Evolutionary conservation across 1,140 invertebrate species (phyloP), one percentile per base, ranked within the genome.

Genomic region (Ceratina calcarata): DNA sequence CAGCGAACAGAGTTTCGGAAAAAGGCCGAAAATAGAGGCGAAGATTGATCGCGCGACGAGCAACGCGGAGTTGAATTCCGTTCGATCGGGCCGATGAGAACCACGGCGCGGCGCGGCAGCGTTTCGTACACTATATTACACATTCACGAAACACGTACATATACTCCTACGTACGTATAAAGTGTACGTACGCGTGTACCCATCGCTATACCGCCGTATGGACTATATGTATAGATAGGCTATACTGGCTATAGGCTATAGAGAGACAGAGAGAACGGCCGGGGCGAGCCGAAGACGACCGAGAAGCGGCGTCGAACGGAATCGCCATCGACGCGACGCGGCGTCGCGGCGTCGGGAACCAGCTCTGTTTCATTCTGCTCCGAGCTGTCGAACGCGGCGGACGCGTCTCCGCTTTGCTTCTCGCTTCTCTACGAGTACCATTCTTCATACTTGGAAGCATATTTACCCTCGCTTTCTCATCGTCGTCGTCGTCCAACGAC

Each of bases 321-420:
- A 37, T 80, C 89, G 45, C 82, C 83, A 60, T 83, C 87, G 58
- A 77, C 84, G 55, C 55, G 55, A 75, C 84, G 61, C 27, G 27
- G 27, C 27, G 27, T 32, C 27, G 61, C 83, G 81, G 45, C 70
- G 62, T 75, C 80, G 78, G 64, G 71, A 74, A 22, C 37, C 37
- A 78, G 71, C 72, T 70, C 77, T 81, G 83, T 83, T 45, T 90
- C 89, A 91, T 85, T 91, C 87, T 88, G 89, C 89, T 86, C 86
- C 83, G 88, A 89, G 85, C 89, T 87, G 90, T 86, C 84, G 87
- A 90, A 88, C 89, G 88, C 81, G 84, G 82, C 79, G 80, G 82
- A 83, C 87, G 84, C 82, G 82, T 49, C 51, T 78, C 57, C 71
- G 71, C 72, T 68, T 78, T 70, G 58, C 77, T 79, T 80, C 78